Conservation (phyloP, 2,113 vertebrate species). For the Elgaria multicarinata region DNA sequence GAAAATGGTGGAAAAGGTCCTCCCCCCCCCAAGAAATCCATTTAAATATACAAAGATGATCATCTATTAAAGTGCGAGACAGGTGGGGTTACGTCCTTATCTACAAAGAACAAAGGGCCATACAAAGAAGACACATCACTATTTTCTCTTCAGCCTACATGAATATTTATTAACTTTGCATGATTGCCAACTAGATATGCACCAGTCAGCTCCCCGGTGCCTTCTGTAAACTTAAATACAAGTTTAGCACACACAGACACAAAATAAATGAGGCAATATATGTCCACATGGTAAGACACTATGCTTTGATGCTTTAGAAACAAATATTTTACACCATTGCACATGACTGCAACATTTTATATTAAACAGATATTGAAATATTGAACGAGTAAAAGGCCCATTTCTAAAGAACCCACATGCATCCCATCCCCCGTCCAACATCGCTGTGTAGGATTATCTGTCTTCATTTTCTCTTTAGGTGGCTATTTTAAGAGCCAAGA, state of each 20-base stretch:
- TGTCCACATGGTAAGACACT: neutral
- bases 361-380: neutral
- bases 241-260: neutral
- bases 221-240: neutral
- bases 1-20: slow-evolving; percentile 52
- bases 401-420: neutral
- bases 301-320: neutral
- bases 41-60: slow-evolving; percentile 50
- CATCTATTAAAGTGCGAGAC: slow-evolving; percentile 46
- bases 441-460: neutral
- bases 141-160: slow-evolving; percentile 7
- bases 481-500: neutral
- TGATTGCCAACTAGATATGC: neutral
- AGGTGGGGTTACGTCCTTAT: slow-evolving; percentile 29
- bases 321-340: neutral
- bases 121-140: slow-evolving; percentile 38
- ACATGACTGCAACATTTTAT: neutral
- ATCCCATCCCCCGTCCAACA: neutral
- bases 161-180: neutral
- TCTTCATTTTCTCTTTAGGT: neutral
- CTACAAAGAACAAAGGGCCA: slow-evolving; percentile 47
- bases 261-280: neutral
- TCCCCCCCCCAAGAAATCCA: slow-evolving; percentile 60
- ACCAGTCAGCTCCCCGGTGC: neutral
- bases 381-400: neutral